Conservation (phyloP, 2,797 vertebrate genomes). For the Alectoris magna region DNA sequence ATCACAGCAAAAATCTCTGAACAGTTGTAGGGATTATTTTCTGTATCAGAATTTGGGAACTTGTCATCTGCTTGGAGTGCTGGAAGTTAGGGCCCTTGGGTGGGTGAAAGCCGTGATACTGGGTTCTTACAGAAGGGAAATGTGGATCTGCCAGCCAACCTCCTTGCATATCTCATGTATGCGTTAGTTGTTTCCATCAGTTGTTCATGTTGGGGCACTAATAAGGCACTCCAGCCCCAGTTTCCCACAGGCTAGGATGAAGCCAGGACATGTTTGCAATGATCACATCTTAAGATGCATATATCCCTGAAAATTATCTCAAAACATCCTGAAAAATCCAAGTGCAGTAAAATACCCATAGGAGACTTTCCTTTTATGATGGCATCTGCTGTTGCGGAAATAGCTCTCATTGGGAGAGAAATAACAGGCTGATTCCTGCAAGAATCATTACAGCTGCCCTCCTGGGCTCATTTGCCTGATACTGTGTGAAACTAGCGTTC, state of each 20-base stretch:
- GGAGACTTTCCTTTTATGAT: accelerated
- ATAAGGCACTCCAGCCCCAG: not conserved
- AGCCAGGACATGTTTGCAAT: not conserved
- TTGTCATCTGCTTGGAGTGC: not conserved
- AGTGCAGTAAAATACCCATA: not conserved
- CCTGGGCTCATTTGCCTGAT: not conserved
- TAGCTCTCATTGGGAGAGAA: not conserved
- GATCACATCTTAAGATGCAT: not conserved
- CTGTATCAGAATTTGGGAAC: not conserved
- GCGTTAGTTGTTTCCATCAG: accelerated
- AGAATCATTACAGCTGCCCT: not conserved
- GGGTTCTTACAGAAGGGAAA: not conserved
- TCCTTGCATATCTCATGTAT: accelerated
- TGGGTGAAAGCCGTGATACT: not conserved
- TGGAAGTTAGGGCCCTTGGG: not conserved
- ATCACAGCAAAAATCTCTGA: not conserved
- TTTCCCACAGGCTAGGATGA: not conserved
- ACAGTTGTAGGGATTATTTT: not conserved
- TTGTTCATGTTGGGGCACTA: accelerated
- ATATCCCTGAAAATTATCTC: not conserved
- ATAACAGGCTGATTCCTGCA: not conserved
- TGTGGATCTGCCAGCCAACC: not conserved
- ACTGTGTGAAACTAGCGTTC: accelerated
- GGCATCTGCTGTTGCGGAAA: accelerated
- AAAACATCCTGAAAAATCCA: not conserved